Evolutionary conservation across 2,113 vertebrate genomes (phyloP).

Genomic region (Tauraco erythrolophus): DNA sequence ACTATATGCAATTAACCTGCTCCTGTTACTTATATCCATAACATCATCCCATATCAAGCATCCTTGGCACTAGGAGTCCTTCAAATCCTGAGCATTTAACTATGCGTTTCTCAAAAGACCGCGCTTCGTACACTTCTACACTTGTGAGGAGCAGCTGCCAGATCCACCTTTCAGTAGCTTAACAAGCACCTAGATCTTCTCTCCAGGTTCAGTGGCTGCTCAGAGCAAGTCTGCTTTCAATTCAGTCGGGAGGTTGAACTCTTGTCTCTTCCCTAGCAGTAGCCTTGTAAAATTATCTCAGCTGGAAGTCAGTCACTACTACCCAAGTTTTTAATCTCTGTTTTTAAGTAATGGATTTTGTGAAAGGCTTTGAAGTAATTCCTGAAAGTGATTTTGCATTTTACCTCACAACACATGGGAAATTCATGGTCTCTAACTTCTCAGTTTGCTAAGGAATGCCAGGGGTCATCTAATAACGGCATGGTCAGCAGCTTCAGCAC

Average conservation of each 20-base stretch:
- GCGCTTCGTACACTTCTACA: background rate
- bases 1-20: background rate
- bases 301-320: background rate
- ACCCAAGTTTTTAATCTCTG: background rate
- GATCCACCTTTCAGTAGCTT: background rate
- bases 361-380: background rate
- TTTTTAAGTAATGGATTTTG: background rate
- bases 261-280: background rate
- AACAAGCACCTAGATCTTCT: background rate
- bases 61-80: background rate
- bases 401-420: background rate
- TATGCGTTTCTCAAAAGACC: fast-evolving
- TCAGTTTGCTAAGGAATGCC: background rate
- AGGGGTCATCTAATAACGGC: background rate
- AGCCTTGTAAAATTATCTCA: background rate
- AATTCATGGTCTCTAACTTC: background rate
- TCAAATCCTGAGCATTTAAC: background rate
- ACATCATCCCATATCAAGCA: fast-evolving
- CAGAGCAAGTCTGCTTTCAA: background rate
- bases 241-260: background rate
- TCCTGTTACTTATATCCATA: background rate
- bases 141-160: background rate
- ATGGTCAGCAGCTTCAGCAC: background rate
- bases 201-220: background rate
- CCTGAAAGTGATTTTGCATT: background rate